Evolutionary conservation across 2,888 invertebrate species (phyloP), one percentile per base, ranked within the genome.

Genomic region (Rhingia campestris): DNA sequence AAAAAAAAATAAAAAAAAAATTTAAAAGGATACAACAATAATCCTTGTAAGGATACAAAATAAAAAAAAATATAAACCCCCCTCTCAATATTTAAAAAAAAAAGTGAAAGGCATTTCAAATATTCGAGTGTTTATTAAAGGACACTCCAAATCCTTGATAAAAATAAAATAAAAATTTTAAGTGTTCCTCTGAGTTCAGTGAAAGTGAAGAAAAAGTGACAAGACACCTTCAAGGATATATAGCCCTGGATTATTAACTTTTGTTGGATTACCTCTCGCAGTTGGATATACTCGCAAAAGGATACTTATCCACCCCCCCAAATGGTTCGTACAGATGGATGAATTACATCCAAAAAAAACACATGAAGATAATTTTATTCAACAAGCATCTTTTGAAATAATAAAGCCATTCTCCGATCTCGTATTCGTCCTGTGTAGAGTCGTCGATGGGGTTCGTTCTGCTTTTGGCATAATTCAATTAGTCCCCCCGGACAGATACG

Each of bases 291-390:
- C 61, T 4, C 51, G 30, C 41, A 58, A 63, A 82, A 73, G 82
- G 82, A 82, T 82, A 82, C 72, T 67, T 22, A 22, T 22, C 22
- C 73, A 79, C 67, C 49, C 67, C 49, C 51, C 39, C 64, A 63
- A 82, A 79, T 79, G 82, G 82, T 79, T 82, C 51, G 82, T 82
- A 81, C 33, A 33, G 49, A 81, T 41, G 49, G 64, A 70, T 49
- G 54, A 59, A 32, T 37, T 30, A 37, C 56, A 47, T 69, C 37
- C 12, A 47, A 54, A 41, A 22, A 22, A 22, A 22, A 22, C 1
- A 22, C 22, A 22, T 2, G 1, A 22, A 72, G 58, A 61, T 69
- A 73, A 79, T 79, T 69, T 74, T 67, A 79, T 77, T 73, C 72
- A 74, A 82, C 73, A 73, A 77, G 66, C 75, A 75, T 54, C 72